These are phyloP conservation scores for Etheostoma spectabile DNA, from an alignment of 2,113 vertebrate species.

Conservation along the genomic window DNA sequence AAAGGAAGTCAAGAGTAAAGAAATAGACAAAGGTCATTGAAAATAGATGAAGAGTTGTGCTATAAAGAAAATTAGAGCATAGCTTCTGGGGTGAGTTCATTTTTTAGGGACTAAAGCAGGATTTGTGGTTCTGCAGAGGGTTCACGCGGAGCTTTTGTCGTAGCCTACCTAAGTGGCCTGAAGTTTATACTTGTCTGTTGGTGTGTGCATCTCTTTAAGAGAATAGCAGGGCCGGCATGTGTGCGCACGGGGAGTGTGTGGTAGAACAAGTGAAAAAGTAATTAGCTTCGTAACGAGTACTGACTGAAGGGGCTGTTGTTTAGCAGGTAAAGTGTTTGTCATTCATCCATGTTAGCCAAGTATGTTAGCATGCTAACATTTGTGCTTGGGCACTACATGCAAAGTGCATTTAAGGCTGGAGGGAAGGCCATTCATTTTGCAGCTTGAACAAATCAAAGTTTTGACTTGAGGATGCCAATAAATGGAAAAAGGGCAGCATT, in stretches of 20 bases:
- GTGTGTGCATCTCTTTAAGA: too few species aligned
- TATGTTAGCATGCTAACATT: not conserved
- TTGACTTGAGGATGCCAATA: not conserved
- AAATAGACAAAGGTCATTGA: slow-evolving; percentile 73
- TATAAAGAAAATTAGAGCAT: slow-evolving; percentile 56
- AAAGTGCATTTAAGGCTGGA: not conserved
- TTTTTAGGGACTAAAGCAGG: not conserved
- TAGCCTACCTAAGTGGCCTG: too few species aligned
- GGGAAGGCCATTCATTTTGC: not conserved
- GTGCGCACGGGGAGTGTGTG: too few species aligned
- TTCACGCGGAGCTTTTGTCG: too few species aligned
- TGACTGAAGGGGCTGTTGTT: not conserved
- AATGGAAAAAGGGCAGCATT: not conserved
- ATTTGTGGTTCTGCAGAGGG: too few species aligned
- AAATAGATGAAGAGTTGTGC: slow-evolving; percentile 59
- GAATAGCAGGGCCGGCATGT: too few species aligned
- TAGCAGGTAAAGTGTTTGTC: not conserved
- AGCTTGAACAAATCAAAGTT: not conserved
- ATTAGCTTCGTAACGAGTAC: too few species aligned
- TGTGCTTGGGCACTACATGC: not conserved
- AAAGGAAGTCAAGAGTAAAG: slow-evolving; percentile 74
- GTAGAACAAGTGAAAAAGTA: too few species aligned
- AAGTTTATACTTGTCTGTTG: too few species aligned
- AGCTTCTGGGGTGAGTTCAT: slow-evolving; percentile 12
- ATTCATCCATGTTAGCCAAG: not conserved